A percentile compares a stretch with the other conserved stretches of the same genome.
These are phyloP conservation scores for Nesospiza acunhae DNA, from an alignment of 2,113 vertebrate genomes.

Conservation along the genomic window DNA sequence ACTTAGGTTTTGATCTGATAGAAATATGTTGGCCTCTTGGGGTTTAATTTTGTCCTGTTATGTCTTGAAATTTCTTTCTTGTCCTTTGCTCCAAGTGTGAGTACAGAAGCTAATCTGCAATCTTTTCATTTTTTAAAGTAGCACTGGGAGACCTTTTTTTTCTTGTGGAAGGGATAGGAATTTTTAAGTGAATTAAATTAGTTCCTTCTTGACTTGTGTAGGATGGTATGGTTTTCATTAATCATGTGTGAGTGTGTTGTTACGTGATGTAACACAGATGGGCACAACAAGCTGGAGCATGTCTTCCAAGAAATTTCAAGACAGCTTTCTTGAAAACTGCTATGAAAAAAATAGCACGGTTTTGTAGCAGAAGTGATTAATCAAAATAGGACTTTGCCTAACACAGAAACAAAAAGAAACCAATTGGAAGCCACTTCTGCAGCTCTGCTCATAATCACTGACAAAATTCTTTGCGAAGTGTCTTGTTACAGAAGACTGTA, in stretches of 20 bases:
- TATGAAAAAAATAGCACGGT: background rate
- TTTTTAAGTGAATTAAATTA: background rate
- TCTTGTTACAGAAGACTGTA: background rate
- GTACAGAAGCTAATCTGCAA: background rate
- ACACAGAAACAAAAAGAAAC: conserved; percentile 1
- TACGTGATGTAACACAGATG: background rate
- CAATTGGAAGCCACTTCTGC: background rate
- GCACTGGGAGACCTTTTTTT: background rate
- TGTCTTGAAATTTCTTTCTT: background rate
- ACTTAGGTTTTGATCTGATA: background rate
- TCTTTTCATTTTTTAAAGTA: background rate
- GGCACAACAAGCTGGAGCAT: background rate
- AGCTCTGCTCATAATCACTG: background rate
- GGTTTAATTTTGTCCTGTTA: background rate
- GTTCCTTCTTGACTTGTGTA: background rate
- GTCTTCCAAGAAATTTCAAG: conserved; percentile 23
- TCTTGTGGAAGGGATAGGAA: background rate
- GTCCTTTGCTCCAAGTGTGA: background rate
- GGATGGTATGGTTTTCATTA: background rate
- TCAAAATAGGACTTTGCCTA: background rate
- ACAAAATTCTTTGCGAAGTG: background rate
- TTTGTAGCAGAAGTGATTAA: background rate
- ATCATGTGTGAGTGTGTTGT: background rate
- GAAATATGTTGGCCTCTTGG: background rate
- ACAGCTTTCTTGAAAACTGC: conserved; percentile 1